Conservation (phyloP, 2,888 invertebrate species). For the Rhagophthalmus giganteus region DNA sequence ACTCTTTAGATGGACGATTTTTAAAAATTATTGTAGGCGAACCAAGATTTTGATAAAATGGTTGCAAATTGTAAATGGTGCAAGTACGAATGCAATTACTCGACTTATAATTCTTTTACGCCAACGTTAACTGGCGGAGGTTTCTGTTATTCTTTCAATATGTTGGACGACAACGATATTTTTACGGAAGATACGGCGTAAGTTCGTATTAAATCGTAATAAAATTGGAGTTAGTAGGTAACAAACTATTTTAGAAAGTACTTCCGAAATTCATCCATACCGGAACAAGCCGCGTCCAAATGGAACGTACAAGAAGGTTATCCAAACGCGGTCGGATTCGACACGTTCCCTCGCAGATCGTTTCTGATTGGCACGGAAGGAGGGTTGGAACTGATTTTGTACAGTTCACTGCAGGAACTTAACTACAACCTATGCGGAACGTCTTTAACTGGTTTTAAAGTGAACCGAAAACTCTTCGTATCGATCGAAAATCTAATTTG, state of each 20-base stretch:
- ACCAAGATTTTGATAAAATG: constrained; percentile 1
- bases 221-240: background rate
- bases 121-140: constrained; percentile 49
- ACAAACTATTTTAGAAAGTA: constrained; percentile 3
- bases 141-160: constrained; percentile 71
- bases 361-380: constrained; percentile 7
- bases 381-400: constrained; percentile 8
- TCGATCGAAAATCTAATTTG: background rate
- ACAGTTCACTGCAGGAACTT: constrained; percentile 52
- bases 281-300: constrained; percentile 35
- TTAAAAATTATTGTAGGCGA: constrained; percentile 4
- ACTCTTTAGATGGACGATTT: no score
- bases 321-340: constrained; percentile 54
- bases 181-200: constrained; percentile 33
- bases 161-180: constrained; percentile 59
- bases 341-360: constrained; percentile 66
- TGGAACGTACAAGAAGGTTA: constrained; percentile 72
- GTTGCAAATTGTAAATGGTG: background rate
- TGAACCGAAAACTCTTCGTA: background rate
- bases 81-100: background rate
- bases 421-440: constrained; percentile 64
- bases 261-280: constrained; percentile 1
- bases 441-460: constrained; percentile 10
- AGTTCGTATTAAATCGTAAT: background rate
- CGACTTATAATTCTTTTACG: constrained; percentile 35